Percentiles rank a stretch among this genome's conserved stretches.
These are phyloP conservation scores for Osedax fenrisi DNA, from an alignment of 2,888 invertebrate genomes.

Conservation along the genomic window DNA sequence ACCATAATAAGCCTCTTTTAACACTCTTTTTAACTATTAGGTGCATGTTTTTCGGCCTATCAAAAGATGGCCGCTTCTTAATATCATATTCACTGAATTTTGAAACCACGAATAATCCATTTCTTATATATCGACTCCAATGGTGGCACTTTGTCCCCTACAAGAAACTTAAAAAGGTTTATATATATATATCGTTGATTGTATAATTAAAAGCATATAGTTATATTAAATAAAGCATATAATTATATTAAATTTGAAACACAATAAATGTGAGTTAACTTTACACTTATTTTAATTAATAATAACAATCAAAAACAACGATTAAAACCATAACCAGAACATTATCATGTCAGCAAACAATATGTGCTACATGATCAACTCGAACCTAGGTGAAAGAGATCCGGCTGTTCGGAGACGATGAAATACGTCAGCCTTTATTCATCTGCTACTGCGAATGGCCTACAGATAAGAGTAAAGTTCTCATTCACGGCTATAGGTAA, in stretches of 20 bases:
- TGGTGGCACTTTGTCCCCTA: slow-evolving; percentile 60
- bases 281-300: too few relatives aligned
- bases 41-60: slow-evolving; percentile 84
- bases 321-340: too few relatives aligned
- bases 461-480: slow-evolving; percentile 58
- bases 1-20: too few relatives aligned
- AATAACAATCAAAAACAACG: too few relatives aligned
- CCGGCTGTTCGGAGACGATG: slow-evolving; percentile 55
- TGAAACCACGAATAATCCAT: slow-evolving; percentile 45
- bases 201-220: too few relatives aligned
- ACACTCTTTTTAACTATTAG: too few relatives aligned
- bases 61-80: slow-evolving; percentile 82
- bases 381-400: slow-evolving; percentile 57
- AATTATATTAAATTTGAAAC: too few relatives aligned
- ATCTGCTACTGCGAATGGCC: slow-evolving; percentile 65
- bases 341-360: too few relatives aligned
- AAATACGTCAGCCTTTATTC: slow-evolving; percentile 53
- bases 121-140: slow-evolving; percentile 57
- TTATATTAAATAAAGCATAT: too few relatives aligned
- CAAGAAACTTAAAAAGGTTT: slow-evolving; percentile 53
- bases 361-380: too few relatives aligned
- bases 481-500: slow-evolving; percentile 63
- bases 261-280: too few relatives aligned
- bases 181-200: slow-evolving; percentile 23
- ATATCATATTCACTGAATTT: slow-evolving; percentile 67